These are phyloP conservation scores for Dasypogon diadema DNA, from an alignment of 2,888 invertebrate genomes.

Conservation along the genomic window DNA sequence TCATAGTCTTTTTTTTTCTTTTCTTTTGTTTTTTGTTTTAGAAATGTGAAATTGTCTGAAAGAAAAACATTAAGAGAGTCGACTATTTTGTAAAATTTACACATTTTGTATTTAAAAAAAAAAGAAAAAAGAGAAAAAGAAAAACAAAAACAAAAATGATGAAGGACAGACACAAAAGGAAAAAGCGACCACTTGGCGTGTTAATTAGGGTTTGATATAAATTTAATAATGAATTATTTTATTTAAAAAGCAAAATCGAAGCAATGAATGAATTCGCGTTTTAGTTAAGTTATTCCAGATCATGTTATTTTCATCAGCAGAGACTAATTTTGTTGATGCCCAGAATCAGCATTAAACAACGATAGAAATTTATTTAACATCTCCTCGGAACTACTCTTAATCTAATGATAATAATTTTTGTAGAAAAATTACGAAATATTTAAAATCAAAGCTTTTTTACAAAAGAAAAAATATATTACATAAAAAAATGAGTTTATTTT, in stretches of 20 bases:
- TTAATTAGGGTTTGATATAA: not conserved
- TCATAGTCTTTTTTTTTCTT: not conserved
- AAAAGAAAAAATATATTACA: slow-evolving; percentile 44
- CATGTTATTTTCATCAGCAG: not conserved
- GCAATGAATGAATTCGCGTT: slow-evolving; percentile 4
- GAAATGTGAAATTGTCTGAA: slow-evolving; percentile 12
- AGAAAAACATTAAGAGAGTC: not conserved
- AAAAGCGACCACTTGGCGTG: no score
- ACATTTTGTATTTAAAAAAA: not conserved
- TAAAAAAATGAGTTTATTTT: slow-evolving; percentile 33
- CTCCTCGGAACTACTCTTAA: slow-evolving; percentile 27
- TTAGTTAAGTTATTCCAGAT: not conserved
- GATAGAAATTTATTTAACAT: not conserved
- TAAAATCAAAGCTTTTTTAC: slow-evolving; percentile 44
- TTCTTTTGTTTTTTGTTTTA: not conserved
- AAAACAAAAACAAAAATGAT: not conserved
- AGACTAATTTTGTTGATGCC: not conserved
- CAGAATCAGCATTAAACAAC: not conserved
- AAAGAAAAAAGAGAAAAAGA: not conserved
- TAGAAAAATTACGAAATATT: slow-evolving; percentile 47
- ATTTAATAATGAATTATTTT: slow-evolving; percentile 23
- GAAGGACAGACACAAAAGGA: not conserved
- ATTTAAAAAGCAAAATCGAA: slow-evolving; percentile 4
- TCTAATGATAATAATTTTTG: slow-evolving; percentile 36
- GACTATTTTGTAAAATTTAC: not conserved